A percentile compares a stretch with the other conserved stretches of the same genome.
phyloP scores from a whole-genome alignment of 2,888 invertebrate species.

The Strigamia crassipes region DNA sequence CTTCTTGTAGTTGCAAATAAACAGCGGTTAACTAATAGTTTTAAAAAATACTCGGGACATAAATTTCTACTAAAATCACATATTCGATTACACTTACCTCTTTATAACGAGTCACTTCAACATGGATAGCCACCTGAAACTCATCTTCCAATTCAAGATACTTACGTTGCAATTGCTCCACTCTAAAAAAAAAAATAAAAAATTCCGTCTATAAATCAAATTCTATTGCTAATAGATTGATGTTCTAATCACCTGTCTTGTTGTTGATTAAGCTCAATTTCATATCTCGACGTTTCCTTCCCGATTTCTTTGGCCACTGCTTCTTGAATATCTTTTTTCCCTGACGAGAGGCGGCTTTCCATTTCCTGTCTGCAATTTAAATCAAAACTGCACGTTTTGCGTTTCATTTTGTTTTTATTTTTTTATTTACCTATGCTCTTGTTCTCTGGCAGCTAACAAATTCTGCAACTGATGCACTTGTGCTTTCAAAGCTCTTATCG shows the following conservation, averaged over 20 bases:
- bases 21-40: constrained; percentile 31
- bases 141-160: constrained; percentile 46
- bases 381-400: neutral
- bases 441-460: constrained; percentile 44
- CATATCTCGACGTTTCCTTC: constrained; percentile 44
- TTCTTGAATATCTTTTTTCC: constrained; percentile 46
- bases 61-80: neutral
- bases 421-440: constrained; percentile 39
- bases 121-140: constrained; percentile 43
- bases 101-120: constrained; percentile 46
- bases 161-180: constrained; percentile 45
- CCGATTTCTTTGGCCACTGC: constrained; percentile 45
- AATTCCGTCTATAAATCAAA: neutral
- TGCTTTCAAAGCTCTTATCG: constrained; percentile 44
- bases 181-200: neutral
- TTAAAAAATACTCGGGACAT: neutral
- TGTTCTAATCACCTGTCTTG: constrained; percentile 31
- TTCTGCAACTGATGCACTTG: constrained; percentile 46
- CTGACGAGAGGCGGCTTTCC: constrained; percentile 33
- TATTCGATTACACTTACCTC: neutral
- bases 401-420: neutral
- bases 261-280: constrained; percentile 44
- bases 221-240: neutral
- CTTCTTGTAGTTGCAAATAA: constrained; percentile 45
- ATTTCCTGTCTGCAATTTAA: constrained; percentile 43